Evolutionary conservation across 2,888 invertebrate genomes (phyloP), one percentile per base, ranked within the genome.

Genomic region (Campoletis raptor): DNA sequence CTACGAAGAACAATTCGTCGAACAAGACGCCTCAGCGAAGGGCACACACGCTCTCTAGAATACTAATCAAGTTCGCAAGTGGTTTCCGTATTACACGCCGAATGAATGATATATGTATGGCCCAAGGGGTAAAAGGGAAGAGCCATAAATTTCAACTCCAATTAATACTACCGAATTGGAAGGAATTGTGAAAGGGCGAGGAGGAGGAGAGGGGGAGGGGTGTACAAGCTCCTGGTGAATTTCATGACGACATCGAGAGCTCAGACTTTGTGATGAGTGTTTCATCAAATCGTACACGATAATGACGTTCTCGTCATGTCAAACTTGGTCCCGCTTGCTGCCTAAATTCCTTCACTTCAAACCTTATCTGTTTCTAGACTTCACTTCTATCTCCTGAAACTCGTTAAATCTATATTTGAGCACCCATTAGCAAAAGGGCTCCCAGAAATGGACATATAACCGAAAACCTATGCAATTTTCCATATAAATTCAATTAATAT

Each of bases 11-110:
- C 85, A 76, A 85, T 85, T 80, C 82, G 74, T 80, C 79, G 82
- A 85, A 83, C 76, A 82, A 67, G 74, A 73, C 21, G 80, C 74
- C 61, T 81, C 80, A 67, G 70, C 72, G 64, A 48, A 77, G 24
- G 30, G 54, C 79, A 54, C 54, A 83, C 80, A 67, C 54, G 54
- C 54, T 48, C 74, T 42, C 21, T 40, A 89, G 90, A 92, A 92
- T 92, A 90, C 92, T 91, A 90, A 92, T 92, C 91, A 90, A 92
- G 92, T 92, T 92, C 92, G 91, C 90, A 91, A 90, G 88, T 90
- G 89, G 86, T 87, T 90, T 80, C 52, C 80, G 67, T 77, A 54
- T 81, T 74, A 69, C 69, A 74, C 54, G 64, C 24, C n/a, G 61
- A 76, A 36, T 61, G 74, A 72, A 70, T 57, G 66, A 72, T 57